Percentiles rank a stretch among this genome's conserved stretches.
Conservation (phyloP, 2,113 vertebrate genomes). For the Pomatostomus ruficeps region DNA sequence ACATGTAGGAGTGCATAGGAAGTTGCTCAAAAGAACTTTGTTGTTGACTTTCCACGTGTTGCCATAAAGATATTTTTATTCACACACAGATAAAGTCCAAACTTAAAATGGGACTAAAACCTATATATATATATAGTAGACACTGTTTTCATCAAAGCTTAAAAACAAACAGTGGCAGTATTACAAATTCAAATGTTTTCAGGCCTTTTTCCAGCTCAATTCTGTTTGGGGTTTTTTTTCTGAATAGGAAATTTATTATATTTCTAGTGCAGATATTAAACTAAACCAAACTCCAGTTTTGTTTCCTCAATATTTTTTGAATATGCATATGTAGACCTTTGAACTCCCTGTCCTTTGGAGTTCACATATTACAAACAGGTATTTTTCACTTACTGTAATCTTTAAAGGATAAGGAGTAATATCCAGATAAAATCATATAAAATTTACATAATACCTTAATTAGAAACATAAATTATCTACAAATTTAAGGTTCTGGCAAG, state of each 20-base stretch:
- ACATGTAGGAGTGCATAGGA: not conserved
- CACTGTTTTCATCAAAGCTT: not conserved
- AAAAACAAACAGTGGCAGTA: not conserved
- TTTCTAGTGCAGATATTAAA: not conserved
- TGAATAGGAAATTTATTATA: not conserved
- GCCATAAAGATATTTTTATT: not conserved
- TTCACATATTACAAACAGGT: not conserved
- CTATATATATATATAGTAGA: not conserved
- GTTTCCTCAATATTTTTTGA: not conserved
- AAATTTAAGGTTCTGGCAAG: conserved; percentile 47
- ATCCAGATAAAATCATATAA: not conserved
- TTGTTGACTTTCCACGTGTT: not conserved
- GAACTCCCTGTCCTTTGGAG: not conserved
- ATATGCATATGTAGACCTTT: not conserved
- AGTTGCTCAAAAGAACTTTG: not conserved
- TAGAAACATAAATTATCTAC: conserved; percentile 47
- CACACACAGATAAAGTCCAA: not conserved
- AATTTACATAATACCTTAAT: conserved; percentile 21
- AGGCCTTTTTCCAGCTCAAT: not conserved
- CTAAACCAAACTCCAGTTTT: not conserved
- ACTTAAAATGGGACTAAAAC: not conserved
- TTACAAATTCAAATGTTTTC: not conserved
- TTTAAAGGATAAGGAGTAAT: not conserved
- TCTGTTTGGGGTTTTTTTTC: not conserved
- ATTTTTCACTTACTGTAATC: not conserved